A percentile compares a stretch with the other conserved stretches of the same genome.
phyloP scores from a whole-genome alignment of 2,113 vertebrate genomes.

The Stegastes partitus region DNA sequence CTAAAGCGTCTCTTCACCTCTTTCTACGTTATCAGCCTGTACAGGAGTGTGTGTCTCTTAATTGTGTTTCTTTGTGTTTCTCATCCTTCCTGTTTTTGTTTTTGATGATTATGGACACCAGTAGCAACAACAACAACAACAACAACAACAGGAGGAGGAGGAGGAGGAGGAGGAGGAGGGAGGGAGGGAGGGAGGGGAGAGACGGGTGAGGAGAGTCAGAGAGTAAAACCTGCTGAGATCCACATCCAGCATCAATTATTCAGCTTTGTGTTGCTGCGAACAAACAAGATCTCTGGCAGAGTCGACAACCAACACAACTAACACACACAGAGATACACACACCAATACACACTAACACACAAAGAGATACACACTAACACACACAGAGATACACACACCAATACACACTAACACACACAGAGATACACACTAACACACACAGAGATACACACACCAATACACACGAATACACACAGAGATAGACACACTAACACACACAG shows the following conservation, averaged over 20 bases:
- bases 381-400: no score
- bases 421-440: no score
- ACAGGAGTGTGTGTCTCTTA: not conserved
- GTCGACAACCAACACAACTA: no score
- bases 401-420: no score
- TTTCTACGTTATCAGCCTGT: no score
- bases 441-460: no score
- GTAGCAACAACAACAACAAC: slow-evolving; percentile 37
- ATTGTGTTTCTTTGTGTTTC: not conserved
- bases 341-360: no score
- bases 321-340: slow-evolving; percentile 58
- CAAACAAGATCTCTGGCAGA: slow-evolving; percentile 89
- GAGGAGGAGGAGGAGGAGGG: not conserved
- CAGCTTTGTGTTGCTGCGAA: slow-evolving; percentile 91
- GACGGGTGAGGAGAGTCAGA: slow-evolving; percentile 47
- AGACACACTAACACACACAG: no score
- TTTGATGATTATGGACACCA: slow-evolving; percentile 43
- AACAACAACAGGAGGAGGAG: slow-evolving; percentile 46
- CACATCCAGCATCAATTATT: slow-evolving; percentile 91
- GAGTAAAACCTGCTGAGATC: slow-evolving; percentile 75
- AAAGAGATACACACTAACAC: no score
- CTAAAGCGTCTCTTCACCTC: no score
- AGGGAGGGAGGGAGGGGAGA: slow-evolving; percentile 19
- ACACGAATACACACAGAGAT: no score
- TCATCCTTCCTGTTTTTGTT: slow-evolving; percentile 47